Conservation (phyloP, 1,140 invertebrate genomes). For the Hycleus cichorii region DNA sequence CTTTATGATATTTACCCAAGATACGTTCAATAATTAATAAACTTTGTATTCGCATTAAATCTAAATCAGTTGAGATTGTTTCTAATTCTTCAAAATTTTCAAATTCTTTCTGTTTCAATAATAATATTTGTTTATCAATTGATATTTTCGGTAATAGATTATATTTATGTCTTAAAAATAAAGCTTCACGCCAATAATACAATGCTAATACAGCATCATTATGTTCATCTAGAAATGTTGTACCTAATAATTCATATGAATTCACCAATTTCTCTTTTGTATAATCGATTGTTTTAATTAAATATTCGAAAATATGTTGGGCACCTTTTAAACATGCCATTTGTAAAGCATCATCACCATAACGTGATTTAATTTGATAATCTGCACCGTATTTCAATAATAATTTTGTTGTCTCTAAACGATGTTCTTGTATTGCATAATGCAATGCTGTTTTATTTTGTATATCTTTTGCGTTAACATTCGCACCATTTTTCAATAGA, state of each 20-base stretch:
- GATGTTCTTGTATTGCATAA: slow-evolving; percentile 87
- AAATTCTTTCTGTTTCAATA: slow-evolving; percentile 59
- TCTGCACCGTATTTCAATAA: slow-evolving; percentile 74
- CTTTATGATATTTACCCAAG: slow-evolving; percentile 72
- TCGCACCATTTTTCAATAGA: slow-evolving; percentile 67
- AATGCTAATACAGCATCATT: slow-evolving; percentile 60
- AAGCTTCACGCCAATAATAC: slow-evolving; percentile 60
- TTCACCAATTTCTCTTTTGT: slow-evolving; percentile 63
- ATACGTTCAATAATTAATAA: slow-evolving; percentile 76
- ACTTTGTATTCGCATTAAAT: slow-evolving; percentile 74
- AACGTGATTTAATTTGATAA: slow-evolving; percentile 65
- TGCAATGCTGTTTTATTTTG: slow-evolving; percentile 89
- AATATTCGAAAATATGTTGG: slow-evolving; percentile 69
- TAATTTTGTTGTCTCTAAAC: slow-evolving; percentile 75
- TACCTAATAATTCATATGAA: slow-evolving; percentile 75
- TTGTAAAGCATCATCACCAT: slow-evolving; percentile 85
- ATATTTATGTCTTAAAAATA: slow-evolving; percentile 46
- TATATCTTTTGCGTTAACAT: slow-evolving; percentile 81
- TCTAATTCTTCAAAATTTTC: slow-evolving; percentile 61
- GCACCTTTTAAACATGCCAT: slow-evolving; percentile 85
- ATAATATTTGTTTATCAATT: slow-evolving; percentile 53
- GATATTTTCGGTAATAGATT: slow-evolving; percentile 49
- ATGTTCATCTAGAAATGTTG: slow-evolving; percentile 77
- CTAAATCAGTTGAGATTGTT: slow-evolving; percentile 63
- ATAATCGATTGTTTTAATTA: slow-evolving; percentile 59